Base-by-base conservation (phyloP, 2,888 invertebrate genomes). In the Poecilobothrus nobilitatus region DNA sequence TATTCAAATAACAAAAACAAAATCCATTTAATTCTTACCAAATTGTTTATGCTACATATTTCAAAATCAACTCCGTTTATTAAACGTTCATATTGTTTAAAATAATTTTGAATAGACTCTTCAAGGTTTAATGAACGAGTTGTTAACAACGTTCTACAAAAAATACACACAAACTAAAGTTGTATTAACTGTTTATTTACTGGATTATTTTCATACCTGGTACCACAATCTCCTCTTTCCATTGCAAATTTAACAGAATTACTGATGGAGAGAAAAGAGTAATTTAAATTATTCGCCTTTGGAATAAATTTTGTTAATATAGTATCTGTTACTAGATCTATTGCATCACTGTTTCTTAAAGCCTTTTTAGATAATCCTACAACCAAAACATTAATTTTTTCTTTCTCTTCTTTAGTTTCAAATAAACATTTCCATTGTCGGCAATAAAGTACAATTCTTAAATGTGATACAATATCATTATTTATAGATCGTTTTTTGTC, bases 361-460 rank as follows among this genome's bases (percentile, higher is more conserved):
- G 33, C n/a, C 65, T 66, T 69, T 15, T 33, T 65, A 8, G 70
- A 71, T 37, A 68, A 70, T 21, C 71, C 72, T 2, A 71, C 71
- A 41, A 72, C 73, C 37, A 72, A 69, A 68, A 71, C 71, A 67
- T 73, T 71, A 18, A 73, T 71, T 10, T 66, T 18, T 68, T 72
- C 71, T 44, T 70, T 72, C 8, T 72, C 71, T 22, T 70, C 67
- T 66, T 70, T 71, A 1, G 68, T 68, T 65, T 68, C 71, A 5
- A 41, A 62, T 20, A 74, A 33, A 41, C 68, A 71, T 66, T 73
- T 73, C 73, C 73, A 74, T 62, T 73, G 70, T 61, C 71, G 71
- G 67, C 68, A 73, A 67, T 72, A 73, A 27, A 74, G 70, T 10
- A 74, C 65, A 5, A 74, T 66, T 15, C 70, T 67, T 34, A 73